Percentiles rank a stretch among this genome's conserved stretches.
phyloP scores from a whole-genome alignment of 2,113 vertebrate species.

The Gasterosteus aculeatus region DNA sequence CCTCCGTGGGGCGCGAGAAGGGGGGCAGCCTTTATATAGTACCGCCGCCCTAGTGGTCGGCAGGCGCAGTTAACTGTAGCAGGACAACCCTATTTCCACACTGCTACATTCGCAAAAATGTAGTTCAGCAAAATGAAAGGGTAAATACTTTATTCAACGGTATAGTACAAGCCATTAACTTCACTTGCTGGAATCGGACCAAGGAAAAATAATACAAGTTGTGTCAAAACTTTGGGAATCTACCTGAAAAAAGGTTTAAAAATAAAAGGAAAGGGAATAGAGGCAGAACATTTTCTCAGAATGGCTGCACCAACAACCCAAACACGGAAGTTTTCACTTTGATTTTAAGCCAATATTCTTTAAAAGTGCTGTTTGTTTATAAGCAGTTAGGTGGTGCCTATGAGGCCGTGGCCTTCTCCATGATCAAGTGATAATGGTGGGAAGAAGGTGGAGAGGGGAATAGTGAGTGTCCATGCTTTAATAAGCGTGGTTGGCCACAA shows the following conservation, averaged over 20 bases:
- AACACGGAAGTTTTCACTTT: constrained; percentile 28
- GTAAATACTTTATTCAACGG: constrained; percentile 71
- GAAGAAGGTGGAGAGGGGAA: neutral
- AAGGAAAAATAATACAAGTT: constrained; percentile 51
- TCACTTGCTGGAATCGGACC: constrained; percentile 52
- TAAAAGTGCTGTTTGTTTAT: constrained; percentile 11
- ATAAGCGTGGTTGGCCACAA: constrained; percentile 89
- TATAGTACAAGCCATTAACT: constrained; percentile 45
- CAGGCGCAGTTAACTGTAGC: no score
- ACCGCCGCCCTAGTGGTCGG: no score
- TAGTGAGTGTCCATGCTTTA: constrained; percentile 65
- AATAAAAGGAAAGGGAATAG: constrained; percentile 69
- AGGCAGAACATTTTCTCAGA: constrained; percentile 61
- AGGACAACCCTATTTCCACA: no score
- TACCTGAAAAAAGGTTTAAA: constrained; percentile 59
- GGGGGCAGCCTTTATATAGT: no score
- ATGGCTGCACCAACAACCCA: constrained; percentile 40
- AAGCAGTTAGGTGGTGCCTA: neutral
- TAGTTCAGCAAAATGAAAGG: constrained; percentile 7
- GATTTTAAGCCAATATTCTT: constrained; percentile 14
- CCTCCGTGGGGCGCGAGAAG: no score
- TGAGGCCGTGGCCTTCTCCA: constrained; percentile 15
- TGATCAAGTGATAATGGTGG: constrained; percentile 11
- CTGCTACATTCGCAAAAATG: no score
- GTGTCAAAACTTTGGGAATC: constrained; percentile 68